Evolutionary conservation across 2,888 invertebrate species (phyloP).

Genomic region (Cremastinae sp.): DNA sequence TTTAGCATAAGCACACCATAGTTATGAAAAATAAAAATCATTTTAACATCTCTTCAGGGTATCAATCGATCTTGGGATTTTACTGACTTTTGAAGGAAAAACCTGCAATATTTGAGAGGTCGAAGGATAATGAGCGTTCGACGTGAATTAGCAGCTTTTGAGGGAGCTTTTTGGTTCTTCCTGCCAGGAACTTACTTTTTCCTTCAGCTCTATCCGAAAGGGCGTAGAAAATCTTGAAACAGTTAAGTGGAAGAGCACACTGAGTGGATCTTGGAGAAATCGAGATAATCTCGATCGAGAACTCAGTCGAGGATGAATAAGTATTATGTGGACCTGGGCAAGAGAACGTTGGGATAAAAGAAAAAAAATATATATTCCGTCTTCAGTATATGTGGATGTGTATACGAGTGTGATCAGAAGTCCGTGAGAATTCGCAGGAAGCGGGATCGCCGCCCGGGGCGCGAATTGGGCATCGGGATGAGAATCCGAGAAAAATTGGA

Average conservation of each 20-base stretch:
- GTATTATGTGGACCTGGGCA: neutral
- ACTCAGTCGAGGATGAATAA: constrained; percentile 52
- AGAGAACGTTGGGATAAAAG: constrained; percentile 22
- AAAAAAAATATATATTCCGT: too few relatives aligned
- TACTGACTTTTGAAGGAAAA: too few relatives aligned
- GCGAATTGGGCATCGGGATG: constrained; percentile 3
- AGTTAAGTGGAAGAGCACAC: constrained; percentile 38
- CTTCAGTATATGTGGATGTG: neutral
- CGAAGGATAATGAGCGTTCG: too few relatives aligned
- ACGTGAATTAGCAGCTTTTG: too few relatives aligned
- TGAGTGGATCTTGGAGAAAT: constrained; percentile 39
- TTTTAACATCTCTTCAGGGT: too few relatives aligned
- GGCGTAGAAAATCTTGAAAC: constrained; percentile 26
- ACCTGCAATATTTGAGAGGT: too few relatives aligned
- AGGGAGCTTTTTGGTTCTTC: neutral
- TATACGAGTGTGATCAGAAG: constrained; percentile 29
- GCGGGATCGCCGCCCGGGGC: constrained; percentile 6
- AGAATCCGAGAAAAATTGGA: constrained; percentile 22
- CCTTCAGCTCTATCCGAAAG: constrained; percentile 19
- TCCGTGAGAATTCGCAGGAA: constrained; percentile 29
- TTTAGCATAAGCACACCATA: too few relatives aligned
- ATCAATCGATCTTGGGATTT: too few relatives aligned
- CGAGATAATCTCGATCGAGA: constrained; percentile 56
- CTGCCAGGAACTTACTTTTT: too few relatives aligned
- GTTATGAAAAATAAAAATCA: too few relatives aligned